Percentiles rank a stretch among this genome's conserved stretches.
phyloP scores from a whole-genome alignment of 2,797 vertebrate genomes.

The Pangasius mekongensis region DNA sequence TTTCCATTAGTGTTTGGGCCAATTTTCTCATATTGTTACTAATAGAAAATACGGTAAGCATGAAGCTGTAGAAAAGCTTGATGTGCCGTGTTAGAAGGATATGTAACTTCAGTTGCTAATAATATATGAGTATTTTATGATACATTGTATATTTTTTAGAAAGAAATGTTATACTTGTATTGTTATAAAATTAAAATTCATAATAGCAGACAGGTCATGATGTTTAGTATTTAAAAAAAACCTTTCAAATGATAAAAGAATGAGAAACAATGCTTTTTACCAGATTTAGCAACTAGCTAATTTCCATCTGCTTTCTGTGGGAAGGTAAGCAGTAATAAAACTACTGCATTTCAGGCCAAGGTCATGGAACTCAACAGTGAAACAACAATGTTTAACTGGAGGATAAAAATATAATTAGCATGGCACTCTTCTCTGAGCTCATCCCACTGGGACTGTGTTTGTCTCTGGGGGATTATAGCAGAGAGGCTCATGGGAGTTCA shows the following conservation, averaged over 20 bases:
- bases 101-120: neutral
- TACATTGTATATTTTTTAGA: too few relatives aligned
- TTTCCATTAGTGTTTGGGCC: too few relatives aligned
- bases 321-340: neutral
- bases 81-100: neutral
- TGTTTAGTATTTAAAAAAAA: neutral
- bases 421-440: neutral
- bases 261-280: neutral
- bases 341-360: neutral
- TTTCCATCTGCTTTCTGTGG: neutral
- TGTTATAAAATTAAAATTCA: neutral
- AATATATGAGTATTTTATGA: too few relatives aligned
- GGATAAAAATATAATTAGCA: neutral
- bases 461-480: slow-evolving; percentile 9
- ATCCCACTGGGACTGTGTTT: slow-evolving; percentile 15
- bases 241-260: neutral
- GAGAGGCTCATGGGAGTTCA: slow-evolving; percentile 23
- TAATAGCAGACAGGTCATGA: neutral
- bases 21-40: too few relatives aligned
- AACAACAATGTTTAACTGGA: neutral
- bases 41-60: neutral
- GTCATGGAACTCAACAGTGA: neutral
- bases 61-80: neutral
- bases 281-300: too few relatives aligned
- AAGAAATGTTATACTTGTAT: too few relatives aligned